Evolutionary conservation across 2,797 vertebrate genomes (phyloP), one percentile per base, ranked within the genome.

Genomic region (Hippopotamyrus pictus): DNA sequence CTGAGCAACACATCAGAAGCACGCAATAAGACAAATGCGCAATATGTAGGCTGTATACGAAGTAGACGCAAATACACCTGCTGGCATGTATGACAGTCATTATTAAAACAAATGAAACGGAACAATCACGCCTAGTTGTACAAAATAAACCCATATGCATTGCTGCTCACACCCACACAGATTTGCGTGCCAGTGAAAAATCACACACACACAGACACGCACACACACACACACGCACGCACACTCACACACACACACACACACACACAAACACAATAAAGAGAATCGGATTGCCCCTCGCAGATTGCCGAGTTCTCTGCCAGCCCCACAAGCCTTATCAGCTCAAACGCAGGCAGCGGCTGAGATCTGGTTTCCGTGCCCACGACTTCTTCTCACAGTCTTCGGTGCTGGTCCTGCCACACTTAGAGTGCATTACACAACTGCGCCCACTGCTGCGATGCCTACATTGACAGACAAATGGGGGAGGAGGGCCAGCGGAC

Each of bases 241-340:
- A 85, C 54, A 53, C 73, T 73, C 65, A 5, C 83, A 8, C 85
- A 65, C 62, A 33, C 54, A 25, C 22, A 51, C 29, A 12, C 53
- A 76, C 54, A 90, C 76, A 88, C 57, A 57, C 76, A 88, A 86
- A 54, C 89, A 90, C 79, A 90, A 54, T 76, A 0, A 57, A 86
- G 85, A 29, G 22, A 7, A 57, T 41, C 33, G 19, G 53, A 57
- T n/a, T 59, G 85, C 33, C 5, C 29, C 53, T 59, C 5, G 33
- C 51, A 87, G 53, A 57, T 41, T n/a, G 53, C 25, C 3, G 8
- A 9, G 85, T 29, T 19, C 53, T 44, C 51, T 25, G 14, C 8
- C 53, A 37, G 9, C 51, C 51, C 53, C 12, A 59, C 53, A 59
- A 12, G 29, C 17, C 50, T 87, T 87, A 87, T 87, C 85, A 59